Base-by-base conservation (phyloP, 2,888 invertebrate species). In the Bugula neritina region DNA sequence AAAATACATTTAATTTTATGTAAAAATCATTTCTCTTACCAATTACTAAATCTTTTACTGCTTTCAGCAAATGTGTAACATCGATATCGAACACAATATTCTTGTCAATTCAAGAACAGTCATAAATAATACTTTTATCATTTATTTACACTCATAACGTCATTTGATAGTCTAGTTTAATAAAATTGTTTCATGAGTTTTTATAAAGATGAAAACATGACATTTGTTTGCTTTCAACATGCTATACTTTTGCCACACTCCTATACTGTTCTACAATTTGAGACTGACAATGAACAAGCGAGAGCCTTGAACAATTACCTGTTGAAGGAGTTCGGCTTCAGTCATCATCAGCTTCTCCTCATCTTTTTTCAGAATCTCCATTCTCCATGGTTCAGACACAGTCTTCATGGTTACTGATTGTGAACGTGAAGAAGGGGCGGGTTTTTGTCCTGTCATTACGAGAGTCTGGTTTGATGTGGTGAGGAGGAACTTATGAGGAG, bases 391-490 rank as follows among this genome's bases (percentile, higher is more conserved):
- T 27, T 63, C 31, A 31, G 29, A 5, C 2, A 63, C 63, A 27
- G 10, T 5, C 1, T 31, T 25, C 25, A 29, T 25, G 10, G 63
- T 5, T 13, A 27, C 31, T 13, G 13, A 29, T 5, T 13, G 17
- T 29, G 10, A 5, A 5, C 3, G 27, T 5, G 27, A 13, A 10
- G 29, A 5, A 31, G 29, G 34, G 5, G 10, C 2, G 31, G 25
- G 10, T 31, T 27, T 63, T 27, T 13, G 13, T 34, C 27, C 63
- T 63, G 31, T 63, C 13, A 63, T 25, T 2, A 63, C 10, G 63
- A 63, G 63, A 29, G 63, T 29, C 29, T 63, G 63, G 63, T 63
- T 63, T 21, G 63, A 63, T 2, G 27, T 27, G n/a, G 63, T 63
- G 29, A 63, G 31, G 27, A 63, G 5, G n/a, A 31, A 27, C 31